These are phyloP conservation scores for Vultur gryphus DNA, from an alignment of 2,797 vertebrate species.

Conservation along the genomic window DNA sequence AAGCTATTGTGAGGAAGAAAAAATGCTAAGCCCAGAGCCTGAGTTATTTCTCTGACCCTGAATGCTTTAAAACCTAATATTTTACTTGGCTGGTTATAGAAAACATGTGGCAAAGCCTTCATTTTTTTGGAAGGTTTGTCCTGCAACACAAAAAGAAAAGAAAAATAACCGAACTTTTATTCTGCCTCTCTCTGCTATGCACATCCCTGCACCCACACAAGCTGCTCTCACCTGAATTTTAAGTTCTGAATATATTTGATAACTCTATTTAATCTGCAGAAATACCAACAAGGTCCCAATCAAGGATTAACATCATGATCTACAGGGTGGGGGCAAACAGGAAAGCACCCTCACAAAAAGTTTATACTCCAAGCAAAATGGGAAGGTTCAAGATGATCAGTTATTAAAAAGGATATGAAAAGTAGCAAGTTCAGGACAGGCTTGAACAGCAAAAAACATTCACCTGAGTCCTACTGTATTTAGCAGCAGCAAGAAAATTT, in stretches of 20 bases:
- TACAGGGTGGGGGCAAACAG: background rate
- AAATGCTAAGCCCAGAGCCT: background rate
- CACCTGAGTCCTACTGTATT: background rate
- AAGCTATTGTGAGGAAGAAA: background rate
- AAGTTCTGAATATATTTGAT: background rate
- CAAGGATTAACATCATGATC: background rate
- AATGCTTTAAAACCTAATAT: constrained; percentile 24
- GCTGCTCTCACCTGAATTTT: background rate
- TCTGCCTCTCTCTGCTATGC: background rate
- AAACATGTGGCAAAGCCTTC: background rate
- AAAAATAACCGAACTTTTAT: background rate
- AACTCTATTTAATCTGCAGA: background rate
- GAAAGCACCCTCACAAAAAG: background rate
- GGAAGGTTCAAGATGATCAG: background rate
- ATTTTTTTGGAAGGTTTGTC: background rate
- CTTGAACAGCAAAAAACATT: background rate
- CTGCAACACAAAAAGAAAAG: background rate
- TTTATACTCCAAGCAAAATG: background rate
- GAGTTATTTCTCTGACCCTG: background rate
- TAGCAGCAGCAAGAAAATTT: background rate
- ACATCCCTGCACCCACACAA: background rate
- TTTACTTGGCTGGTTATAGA: constrained; percentile 12
- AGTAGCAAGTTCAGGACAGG: background rate
- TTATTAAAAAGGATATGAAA: background rate
- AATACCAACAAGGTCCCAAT: background rate